These are phyloP conservation scores for Martes martes DNA, from an alignment of 2,113 vertebrate genomes.

Conservation along the genomic window DNA sequence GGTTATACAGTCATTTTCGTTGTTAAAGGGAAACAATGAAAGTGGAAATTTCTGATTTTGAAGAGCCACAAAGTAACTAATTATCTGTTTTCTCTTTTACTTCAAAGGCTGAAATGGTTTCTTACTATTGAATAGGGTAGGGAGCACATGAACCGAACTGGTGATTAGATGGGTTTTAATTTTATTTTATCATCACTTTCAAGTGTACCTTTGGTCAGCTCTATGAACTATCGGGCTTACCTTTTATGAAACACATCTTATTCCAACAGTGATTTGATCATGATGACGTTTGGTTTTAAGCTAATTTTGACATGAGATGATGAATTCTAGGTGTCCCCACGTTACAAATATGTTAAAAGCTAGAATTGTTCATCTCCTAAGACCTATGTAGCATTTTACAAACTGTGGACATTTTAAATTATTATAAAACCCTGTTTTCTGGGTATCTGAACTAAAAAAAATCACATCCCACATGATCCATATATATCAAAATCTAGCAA, in stretches of 20 bases:
- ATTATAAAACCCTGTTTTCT: conserved; percentile 3
- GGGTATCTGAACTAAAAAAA: conserved; percentile 11
- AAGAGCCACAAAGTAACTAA: conserved; percentile 29
- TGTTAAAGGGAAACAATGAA: conserved; percentile 44
- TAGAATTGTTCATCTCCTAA: not conserved
- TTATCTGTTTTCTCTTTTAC: conserved; percentile 39
- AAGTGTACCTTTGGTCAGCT: not conserved
- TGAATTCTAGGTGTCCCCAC: not conserved
- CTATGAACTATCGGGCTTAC: not conserved
- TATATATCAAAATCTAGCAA: not conserved
- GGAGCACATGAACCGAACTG: not conserved
- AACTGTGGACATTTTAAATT: not conserved
- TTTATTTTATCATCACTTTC: conserved; percentile 5
- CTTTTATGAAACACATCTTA: not conserved
- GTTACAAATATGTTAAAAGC: not conserved
- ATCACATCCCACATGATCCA: not conserved
- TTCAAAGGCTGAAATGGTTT: conserved; percentile 41
- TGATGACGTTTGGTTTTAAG: not conserved
- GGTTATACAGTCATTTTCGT: conserved; percentile 22
- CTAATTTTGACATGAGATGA: not conserved
- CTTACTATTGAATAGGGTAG: not conserved
- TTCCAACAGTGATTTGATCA: not conserved
- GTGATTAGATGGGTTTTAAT: not conserved
- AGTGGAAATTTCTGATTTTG: conserved; percentile 54
- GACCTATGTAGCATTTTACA: not conserved